A percentile compares a stretch with the other conserved stretches of the same genome.
These are phyloP conservation scores for Decapterus maruadsi DNA, from an alignment of 2,797 vertebrate genomes.

Conservation along the genomic window DNA sequence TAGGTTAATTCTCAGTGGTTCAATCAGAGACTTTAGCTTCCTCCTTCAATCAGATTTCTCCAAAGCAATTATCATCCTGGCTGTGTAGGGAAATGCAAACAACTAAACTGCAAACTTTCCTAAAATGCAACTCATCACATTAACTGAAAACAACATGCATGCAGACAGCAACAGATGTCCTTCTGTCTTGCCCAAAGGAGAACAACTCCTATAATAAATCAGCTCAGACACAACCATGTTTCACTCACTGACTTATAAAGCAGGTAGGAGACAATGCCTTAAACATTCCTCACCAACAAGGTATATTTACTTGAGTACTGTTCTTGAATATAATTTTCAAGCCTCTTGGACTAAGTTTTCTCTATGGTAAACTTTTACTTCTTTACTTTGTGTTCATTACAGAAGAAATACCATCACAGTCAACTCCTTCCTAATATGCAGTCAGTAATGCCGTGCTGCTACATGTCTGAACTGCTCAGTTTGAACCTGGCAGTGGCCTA, in stretches of 20 bases:
- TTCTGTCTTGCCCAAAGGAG: background rate
- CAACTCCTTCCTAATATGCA: no score
- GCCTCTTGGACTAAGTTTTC: no score
- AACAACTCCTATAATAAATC: background rate
- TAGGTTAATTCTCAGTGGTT: background rate
- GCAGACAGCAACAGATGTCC: background rate
- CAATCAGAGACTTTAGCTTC: background rate
- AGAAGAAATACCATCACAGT: no score
- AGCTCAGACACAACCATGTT: background rate
- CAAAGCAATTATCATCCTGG: background rate
- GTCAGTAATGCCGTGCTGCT: no score
- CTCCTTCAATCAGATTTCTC: background rate
- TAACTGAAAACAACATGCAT: background rate
- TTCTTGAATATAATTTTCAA: no score
- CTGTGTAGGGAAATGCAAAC: background rate
- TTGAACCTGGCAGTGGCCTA: no score
- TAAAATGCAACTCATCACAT: background rate
- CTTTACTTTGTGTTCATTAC: no score
- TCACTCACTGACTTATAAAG: background rate
- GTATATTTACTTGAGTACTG: no score
- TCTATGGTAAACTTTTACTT: no score
- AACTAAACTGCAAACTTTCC: background rate
- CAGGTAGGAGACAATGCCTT: background rate
- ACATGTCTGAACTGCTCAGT: no score
- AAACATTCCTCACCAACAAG: background rate